Evolutionary conservation across 2,797 vertebrate species (phyloP).

Genomic region (Acridotheres tristis): DNA sequence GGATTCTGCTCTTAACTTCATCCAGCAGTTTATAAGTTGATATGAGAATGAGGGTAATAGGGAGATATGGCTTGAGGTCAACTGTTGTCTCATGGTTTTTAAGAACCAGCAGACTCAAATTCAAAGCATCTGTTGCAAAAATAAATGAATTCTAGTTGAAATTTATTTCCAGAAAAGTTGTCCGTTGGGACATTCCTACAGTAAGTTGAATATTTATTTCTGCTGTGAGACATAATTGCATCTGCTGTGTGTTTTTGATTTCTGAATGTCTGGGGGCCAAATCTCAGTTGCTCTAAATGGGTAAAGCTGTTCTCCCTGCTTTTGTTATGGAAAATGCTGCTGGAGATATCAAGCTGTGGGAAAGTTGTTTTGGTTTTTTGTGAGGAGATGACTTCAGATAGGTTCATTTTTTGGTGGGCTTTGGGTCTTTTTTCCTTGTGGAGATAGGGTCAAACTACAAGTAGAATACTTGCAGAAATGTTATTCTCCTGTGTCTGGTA

Average conservation of each 20-base stretch:
- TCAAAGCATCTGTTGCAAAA: conserved; percentile 55
- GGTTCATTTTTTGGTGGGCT: not conserved
- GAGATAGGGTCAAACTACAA: not conserved
- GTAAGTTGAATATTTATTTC: conserved; percentile 47
- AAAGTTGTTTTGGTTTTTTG: not conserved
- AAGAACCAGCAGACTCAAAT: conserved; percentile 38
- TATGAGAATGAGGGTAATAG: not conserved
- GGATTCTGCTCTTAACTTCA: conserved; percentile 13
- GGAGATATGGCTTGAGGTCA: not conserved
- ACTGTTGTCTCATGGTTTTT: conserved; percentile 32
- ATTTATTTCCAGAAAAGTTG: conserved; percentile 35
- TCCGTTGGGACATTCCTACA: conserved; percentile 5
- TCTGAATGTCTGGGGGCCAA: not conserved
- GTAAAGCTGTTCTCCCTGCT: not conserved
- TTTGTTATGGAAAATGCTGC: not conserved
- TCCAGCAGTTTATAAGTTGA: conserved; percentile 46
- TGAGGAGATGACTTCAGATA: not conserved
- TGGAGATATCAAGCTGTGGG: not conserved
- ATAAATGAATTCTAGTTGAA: conserved; percentile 24
- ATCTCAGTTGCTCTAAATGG: not conserved
- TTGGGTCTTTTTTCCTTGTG: not conserved
- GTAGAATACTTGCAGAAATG: not conserved
- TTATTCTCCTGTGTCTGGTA: not conserved
- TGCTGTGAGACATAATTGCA: conserved; percentile 25
- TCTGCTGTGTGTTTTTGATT: conserved; percentile 44